Base-by-base conservation (phyloP, 2,113 vertebrate genomes). In the Scatophagus argus region DNA sequence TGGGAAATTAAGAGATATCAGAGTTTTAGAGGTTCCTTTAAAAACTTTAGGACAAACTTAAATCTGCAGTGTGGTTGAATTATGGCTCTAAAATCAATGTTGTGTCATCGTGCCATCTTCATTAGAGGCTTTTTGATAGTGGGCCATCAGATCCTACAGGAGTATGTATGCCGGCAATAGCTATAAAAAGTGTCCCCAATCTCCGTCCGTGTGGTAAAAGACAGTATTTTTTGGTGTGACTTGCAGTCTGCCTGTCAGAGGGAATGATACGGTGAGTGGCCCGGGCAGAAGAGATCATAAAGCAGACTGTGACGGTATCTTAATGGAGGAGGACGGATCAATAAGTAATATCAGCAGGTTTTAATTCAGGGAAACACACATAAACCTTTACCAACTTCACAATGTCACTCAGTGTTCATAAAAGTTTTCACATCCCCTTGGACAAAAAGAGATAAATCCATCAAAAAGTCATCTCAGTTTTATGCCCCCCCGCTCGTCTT, bases 371-470 rank as follows among this genome's bases (percentile, higher is more conserved):
- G 82, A 87, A 87, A 91, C 87, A 85, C 86, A 66, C 91, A 90
- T 92, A 92, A 92, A 93, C 90, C 92, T 94, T 93, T 90, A 93
- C 75, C 89, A 93, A 94, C 93, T 94, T 94, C 92, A 39, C 94
- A 94, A 94, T 95, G 95, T 95, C 94, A 93, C 92, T 88, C 83
- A 68, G 77, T 90, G 91, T 95, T 93, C 91, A 93, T 93, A 93
- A 94, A 95, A 93, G 87, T 92, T 91, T 91, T 77, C 82, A 82
- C 81, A 84, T 83, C 65, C 75, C 87, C 83, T 83, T 58, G 79
- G 86, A 91, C 88, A 83, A 91, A 92, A 89, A 77, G 78, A 81
- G 63, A 92, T 93, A 93, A 93, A 94, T 94, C 89, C 83, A 84
- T 92, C 85, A 82, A 76, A 87, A 92, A 88, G 77, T 89, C 75